Base-by-base conservation (phyloP, 2,888 invertebrate species). In the Ypsolopha scabrella region DNA sequence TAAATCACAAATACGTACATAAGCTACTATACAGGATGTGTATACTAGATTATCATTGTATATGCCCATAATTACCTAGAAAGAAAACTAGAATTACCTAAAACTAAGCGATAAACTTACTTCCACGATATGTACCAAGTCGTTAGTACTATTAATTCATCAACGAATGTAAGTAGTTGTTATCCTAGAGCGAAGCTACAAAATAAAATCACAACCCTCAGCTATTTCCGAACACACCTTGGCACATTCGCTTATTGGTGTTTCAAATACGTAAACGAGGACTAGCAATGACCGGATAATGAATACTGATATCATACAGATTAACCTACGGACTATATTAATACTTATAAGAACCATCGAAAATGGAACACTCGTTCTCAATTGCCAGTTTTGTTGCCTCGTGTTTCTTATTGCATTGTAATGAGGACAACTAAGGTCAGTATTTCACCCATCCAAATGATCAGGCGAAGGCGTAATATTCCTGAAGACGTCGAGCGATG, bases 141-240 rank as follows among this genome's bases (percentile, higher is more conserved):
- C 4, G 47, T 47, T 36, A 34, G n/a, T 6, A 45, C 45, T 45
- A 45, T 45, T 45, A 34, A 47, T 8, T 47, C 9, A 47, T 11
- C 13, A 9, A 7, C 11, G 11, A 47, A 36, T 24, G 2, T 36
- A 43, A 36, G 47, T 62, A 60, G 57, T 57, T 60, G 62, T 60
- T 54, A 59, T 61, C 56, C 60, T 57, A 55, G 52, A 51, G 41
- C 47, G 41, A 52, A 59, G 60, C 61, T 68, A 63, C 54, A 53
- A 63, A 68, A 70, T 68, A 60, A 58, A 68, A 65, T 77, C 79
- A 80, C 78, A 80, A 79, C 78, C 75, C 65, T 67, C 61, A 61
- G 61, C 72, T 63, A 65, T 56, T 45, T 58, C 58, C 56, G 56
- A 57, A 61, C 47, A 54, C 54, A 58, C 57, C 57, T 51, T 64